phyloP scores from a whole-genome alignment of 2,797 vertebrate species.

The Amblyopsis hoosieri region DNA sequence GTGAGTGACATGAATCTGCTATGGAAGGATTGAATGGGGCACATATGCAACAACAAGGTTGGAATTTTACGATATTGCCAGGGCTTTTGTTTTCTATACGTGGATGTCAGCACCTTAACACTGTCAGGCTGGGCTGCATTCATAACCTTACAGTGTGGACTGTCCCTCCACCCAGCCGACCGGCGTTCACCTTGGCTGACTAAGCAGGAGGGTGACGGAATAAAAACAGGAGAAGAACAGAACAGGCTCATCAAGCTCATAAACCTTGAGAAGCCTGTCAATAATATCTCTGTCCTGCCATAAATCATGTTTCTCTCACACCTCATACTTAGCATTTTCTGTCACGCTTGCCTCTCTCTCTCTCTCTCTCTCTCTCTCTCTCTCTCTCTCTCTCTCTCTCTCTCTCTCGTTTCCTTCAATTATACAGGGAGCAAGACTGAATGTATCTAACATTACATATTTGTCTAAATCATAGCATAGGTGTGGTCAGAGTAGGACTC shows the following conservation, averaged over 20 bases:
- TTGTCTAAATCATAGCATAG: too few species aligned
- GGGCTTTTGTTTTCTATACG: not conserved
- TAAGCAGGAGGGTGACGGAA: slow-evolving; percentile 23
- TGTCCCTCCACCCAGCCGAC: slow-evolving; percentile 32
- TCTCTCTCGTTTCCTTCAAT: not conserved
- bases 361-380: slow-evolving; percentile 5
- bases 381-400: slow-evolving; percentile 10
- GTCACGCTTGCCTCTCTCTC: slow-evolving; percentile 14
- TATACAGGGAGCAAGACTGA: slow-evolving; percentile 1
- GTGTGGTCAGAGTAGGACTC: not conserved
- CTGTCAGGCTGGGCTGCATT: slow-evolving; percentile 16
- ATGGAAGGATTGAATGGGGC: too few species aligned
- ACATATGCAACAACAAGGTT: too few species aligned
- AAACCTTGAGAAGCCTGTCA: slow-evolving; percentile 33
- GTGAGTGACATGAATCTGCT: too few species aligned
- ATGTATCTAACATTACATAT: slow-evolving; percentile 1
- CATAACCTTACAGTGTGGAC: slow-evolving; percentile 54
- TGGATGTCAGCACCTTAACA: not conserved
- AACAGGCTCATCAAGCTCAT: slow-evolving; percentile 57
- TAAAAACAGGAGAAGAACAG: slow-evolving; percentile 30
- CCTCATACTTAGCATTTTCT: slow-evolving; percentile 38
- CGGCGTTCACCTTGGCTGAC: slow-evolving; percentile 37
- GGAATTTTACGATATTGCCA: too few species aligned
- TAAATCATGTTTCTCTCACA: slow-evolving; percentile 40
- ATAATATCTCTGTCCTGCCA: slow-evolving; percentile 14